Percentiles rank a stretch among this genome's conserved stretches.
phyloP scores from a whole-genome alignment of 2,113 vertebrate genomes.

The Prunella fulvescens region DNA sequence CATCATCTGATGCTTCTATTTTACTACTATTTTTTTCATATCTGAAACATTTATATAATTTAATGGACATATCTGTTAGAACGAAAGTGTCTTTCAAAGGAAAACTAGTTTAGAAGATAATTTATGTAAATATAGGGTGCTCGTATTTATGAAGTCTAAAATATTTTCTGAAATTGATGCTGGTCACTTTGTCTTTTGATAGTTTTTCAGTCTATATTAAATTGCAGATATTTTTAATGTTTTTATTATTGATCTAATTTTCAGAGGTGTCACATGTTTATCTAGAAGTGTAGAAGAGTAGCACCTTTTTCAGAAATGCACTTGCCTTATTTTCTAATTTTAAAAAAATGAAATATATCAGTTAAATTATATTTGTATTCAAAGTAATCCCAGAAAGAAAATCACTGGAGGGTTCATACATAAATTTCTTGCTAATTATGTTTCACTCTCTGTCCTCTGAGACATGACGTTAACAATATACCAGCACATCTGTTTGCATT shows the following conservation, averaged over 20 bases:
- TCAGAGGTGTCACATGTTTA: conserved; percentile 58
- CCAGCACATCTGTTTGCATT: conserved; percentile 57
- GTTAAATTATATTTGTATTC: conserved; percentile 76
- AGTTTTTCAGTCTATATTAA: conserved; percentile 69
- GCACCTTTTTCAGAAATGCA: conserved; percentile 70
- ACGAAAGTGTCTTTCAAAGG: conserved; percentile 48
- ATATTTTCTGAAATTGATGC: conserved; percentile 69
- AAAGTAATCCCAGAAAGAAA: conserved; percentile 58
- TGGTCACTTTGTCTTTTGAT: conserved; percentile 70
- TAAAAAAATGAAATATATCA: conserved; percentile 46
- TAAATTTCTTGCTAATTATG: conserved; percentile 53
- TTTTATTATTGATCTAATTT: conserved; percentile 66
- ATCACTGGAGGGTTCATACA: conserved; percentile 48
- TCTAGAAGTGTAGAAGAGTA: conserved; percentile 57
- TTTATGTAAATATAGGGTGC: conserved; percentile 71
- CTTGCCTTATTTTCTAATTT: conserved; percentile 78
- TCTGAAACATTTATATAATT: conserved; percentile 64
- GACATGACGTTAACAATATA: conserved; percentile 40
- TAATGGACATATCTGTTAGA: conserved; percentile 57
- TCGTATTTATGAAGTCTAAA: conserved; percentile 70
- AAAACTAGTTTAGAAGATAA: conserved; percentile 55
- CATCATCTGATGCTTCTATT: conserved; percentile 50
- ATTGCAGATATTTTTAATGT: conserved; percentile 67
- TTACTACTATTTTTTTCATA: conserved; percentile 50
- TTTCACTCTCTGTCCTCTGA: conserved; percentile 51